These are phyloP conservation scores for Recurvirostra avosetta DNA, from an alignment of 2,113 vertebrate species.

Conservation along the genomic window DNA sequence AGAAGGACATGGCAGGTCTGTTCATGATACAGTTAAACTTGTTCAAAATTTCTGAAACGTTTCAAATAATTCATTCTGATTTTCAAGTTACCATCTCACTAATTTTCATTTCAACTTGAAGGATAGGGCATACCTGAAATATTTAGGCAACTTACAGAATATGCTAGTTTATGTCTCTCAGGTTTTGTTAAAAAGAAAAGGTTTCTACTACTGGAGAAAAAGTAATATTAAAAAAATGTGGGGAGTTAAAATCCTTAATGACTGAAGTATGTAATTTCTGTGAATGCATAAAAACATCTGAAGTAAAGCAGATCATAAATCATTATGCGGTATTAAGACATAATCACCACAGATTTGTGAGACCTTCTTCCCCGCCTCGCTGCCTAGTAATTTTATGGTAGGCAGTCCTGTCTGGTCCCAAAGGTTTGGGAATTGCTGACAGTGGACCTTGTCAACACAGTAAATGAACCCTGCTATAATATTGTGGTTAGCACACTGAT, in stretches of 20 bases:
- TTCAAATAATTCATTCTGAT: not conserved
- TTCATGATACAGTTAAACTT: not conserved
- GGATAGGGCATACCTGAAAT: not conserved
- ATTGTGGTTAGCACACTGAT: not conserved
- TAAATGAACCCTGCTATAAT: not conserved
- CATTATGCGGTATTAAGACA: not conserved
- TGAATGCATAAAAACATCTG: not conserved
- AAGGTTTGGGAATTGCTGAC: not conserved
- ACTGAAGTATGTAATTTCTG: not conserved
- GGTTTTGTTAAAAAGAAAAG: not conserved
- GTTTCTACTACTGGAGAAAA: not conserved
- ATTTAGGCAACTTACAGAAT: not conserved
- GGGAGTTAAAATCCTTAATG: not conserved
- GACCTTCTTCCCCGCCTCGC: not conserved
- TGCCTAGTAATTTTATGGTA: not conserved
- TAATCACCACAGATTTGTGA: not conserved
- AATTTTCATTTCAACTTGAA: not conserved
- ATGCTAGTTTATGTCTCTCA: not conserved
- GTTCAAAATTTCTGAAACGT: not conserved
- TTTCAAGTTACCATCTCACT: not conserved
- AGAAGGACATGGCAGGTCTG: not conserved
- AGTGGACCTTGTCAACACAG: not conserved
- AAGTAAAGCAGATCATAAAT: not conserved
- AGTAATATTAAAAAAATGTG: not conserved
- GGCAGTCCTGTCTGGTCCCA: accelerated